Evolutionary conservation across 2,888 invertebrate genomes (phyloP), one percentile per base, ranked within the genome.

Genomic region (Trilocha varians): DNA sequence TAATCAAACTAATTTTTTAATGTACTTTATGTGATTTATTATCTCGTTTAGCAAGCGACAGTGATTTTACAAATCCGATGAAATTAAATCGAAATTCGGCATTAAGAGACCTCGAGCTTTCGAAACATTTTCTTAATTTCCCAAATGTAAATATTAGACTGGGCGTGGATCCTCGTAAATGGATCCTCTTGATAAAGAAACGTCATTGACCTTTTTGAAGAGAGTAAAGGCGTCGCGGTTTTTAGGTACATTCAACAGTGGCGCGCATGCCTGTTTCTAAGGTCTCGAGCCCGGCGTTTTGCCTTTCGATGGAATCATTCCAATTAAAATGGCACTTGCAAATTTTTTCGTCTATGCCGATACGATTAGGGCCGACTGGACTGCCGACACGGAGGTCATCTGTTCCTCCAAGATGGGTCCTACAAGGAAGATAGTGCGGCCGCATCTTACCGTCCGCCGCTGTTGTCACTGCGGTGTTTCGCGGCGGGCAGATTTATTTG

Each of bases 401-500:
- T 48, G 42, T 40, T 40, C n/a, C 38, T 38, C 17, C 17, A 42
- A 40, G 43, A 36, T 44, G 43, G 46, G 43, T 42, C 42, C 49
- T 48, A 46, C 52, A 55, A 57, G 53, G 57, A 77, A 87, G 77
- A 84, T 87, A 78, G 82, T 87, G 86, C 76, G 69, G 64, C 70
- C 76, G 78, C 79, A 74, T 80, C 82, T 83, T 83, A 78, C 78
- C 77, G 77, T 69, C 72, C 73, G 71, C 75, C 73, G 72, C 72
- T 80, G 84, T 84, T 84, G 85, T 85, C 85, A 82, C 77, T 83
- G 84, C 83, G 84, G 84, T 84, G 84, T 85, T 85, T 85, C 87
- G 84, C 84, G 84, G 84, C 78, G 82, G 78, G 83, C 82, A 84
- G 85, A 86, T 82, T 86, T 84, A 86, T 87, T 85, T 87, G 87